Evolutionary conservation across 2,797 vertebrate genomes (phyloP).

Genomic region (Phalanger gymnotis): DNA sequence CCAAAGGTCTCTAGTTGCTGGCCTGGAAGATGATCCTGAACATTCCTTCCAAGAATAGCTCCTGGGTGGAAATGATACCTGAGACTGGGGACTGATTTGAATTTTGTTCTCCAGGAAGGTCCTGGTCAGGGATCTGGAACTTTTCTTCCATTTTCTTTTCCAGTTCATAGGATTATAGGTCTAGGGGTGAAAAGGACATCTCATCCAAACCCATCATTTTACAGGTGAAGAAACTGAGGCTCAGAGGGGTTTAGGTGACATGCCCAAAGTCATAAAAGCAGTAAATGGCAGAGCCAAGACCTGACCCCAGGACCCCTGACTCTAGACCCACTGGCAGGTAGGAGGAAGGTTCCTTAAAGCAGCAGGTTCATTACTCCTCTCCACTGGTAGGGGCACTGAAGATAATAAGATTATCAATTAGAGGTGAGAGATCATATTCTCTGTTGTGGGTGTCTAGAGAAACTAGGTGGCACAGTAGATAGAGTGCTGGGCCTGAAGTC

Average conservation of each 20-base stretch:
- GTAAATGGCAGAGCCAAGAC: neutral
- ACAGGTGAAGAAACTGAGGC: neutral
- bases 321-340: neutral
- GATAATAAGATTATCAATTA: neutral
- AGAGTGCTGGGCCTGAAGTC: neutral
- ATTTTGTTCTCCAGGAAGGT: neutral
- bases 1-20: constrained; percentile 82
- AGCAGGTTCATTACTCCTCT: neutral
- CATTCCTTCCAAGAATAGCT: constrained; percentile 77
- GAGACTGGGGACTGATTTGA: neutral
- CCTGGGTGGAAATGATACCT: constrained; percentile 10
- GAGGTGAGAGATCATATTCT: neutral
- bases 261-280: neutral
- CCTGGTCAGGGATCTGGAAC: neutral
- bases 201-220: neutral
- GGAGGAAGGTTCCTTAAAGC: neutral
- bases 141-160: neutral
- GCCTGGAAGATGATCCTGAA: constrained; percentile 69
- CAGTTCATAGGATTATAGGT: neutral
- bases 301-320: neutral
- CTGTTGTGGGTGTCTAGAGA: neutral
- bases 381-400: neutral
- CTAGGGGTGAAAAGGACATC: neutral
- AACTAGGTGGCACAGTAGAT: neutral
- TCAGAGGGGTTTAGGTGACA: neutral